Evolutionary conservation across 1,140 invertebrate species (phyloP), one percentile per base, ranked within the genome.

Genomic region (Schmidtea mediterranea): DNA sequence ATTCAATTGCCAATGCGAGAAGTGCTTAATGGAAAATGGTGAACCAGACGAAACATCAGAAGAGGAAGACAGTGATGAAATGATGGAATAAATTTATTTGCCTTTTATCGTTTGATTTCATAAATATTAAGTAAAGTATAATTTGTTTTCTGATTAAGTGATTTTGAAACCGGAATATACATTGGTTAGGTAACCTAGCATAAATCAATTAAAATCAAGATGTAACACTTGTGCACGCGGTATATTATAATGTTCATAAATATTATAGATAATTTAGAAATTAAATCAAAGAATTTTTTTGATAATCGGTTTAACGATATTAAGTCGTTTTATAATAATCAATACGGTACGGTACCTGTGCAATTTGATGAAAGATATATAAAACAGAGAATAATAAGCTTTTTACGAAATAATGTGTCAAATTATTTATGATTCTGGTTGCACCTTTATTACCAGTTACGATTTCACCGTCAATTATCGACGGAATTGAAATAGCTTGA

Each of bases 361-460:
- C n/a, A n/a, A n/a, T n/a, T n/a, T n/a, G n/a, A n/a, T n/a, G n/a
- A n/a, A n/a, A n/a, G n/a, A n/a, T n/a, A n/a, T n/a, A n/a, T n/a
- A n/a, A n/a, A n/a, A n/a, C n/a, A n/a, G n/a, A n/a, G n/a, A n/a
- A n/a, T n/a, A n/a, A n/a, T n/a, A n/a, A n/a, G n/a, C n/a, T n/a
- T n/a, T n/a, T n/a, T n/a, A n/a, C n/a, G n/a, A n/a, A n/a, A n/a
- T n/a, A n/a, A n/a, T n/a, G n/a, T n/a, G 95, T 83, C 54, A 94
- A 80, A 62, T 77, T 73, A 73, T 98, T 87, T 62, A 98, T 69
- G 53, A 94, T 80, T 54, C 92, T 90, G 69, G 98, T 97, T 58
- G 82, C 83, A 65, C 97, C 98, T 54, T 90, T 90, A 59, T 90
- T 74, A 47, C 90, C 92, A 56, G 98, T 72, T 55, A 98, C 78